phyloP scores from a whole-genome alignment of 2,797 vertebrate species.

The Naso thynnoides region DNA sequence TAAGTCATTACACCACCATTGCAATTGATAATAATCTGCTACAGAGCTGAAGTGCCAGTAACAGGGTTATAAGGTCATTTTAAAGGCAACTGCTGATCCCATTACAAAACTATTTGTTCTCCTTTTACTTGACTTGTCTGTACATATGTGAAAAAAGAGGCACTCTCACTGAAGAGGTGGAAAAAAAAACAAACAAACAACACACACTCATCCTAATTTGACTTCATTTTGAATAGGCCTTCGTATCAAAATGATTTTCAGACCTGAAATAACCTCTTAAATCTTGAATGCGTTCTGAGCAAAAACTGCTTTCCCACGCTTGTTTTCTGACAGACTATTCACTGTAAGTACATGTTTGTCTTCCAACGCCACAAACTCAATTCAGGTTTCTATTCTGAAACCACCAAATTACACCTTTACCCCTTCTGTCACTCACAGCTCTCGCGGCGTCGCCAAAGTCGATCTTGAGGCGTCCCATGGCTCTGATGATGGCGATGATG shows the following conservation, averaged over 20 bases:
- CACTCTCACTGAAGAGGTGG: too few species aligned
- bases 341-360: neutral
- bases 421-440: constrained; percentile 87
- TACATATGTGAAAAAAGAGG: too few species aligned
- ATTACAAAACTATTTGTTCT: neutral
- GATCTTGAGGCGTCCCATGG: constrained; percentile 98
- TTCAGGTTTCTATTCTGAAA: constrained; percentile 9
- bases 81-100: constrained; percentile 7
- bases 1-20: constrained; percentile 3
- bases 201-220: neutral
- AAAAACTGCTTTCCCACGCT: neutral
- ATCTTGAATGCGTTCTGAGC: neutral
- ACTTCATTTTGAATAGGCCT: neutral
- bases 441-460: constrained; percentile 93
- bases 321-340: neutral
- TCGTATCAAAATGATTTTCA: neutral
- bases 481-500: constrained; percentile 97
- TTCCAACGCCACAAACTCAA: constrained; percentile 4
- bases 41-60: constrained; percentile 4
- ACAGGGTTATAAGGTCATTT: neutral
- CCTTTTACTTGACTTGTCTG: neutral
- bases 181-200: too few species aligned
- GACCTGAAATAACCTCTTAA: neutral
- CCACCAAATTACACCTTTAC: neutral
- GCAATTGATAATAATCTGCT: neutral